phyloP scores from a whole-genome alignment of 2,888 invertebrate genomes.

The Caradrina kadenii region DNA sequence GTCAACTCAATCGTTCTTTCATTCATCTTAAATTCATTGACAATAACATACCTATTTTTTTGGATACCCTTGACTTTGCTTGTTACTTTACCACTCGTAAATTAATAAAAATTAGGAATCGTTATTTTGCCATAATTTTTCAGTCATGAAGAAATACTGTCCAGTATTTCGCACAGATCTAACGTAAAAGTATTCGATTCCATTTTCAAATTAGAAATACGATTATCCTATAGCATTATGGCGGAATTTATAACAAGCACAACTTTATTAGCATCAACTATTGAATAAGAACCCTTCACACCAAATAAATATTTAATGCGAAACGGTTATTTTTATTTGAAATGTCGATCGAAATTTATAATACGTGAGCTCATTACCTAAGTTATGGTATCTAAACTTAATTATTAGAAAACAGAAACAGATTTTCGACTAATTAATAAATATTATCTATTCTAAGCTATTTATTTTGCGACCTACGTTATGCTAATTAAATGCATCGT shows the following conservation, averaged over 20 bases:
- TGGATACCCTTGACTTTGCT: too few species aligned
- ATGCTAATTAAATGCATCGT: slow-evolving; percentile 9
- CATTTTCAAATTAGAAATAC: not conserved
- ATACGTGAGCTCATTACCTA: not conserved
- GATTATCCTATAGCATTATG: too few species aligned
- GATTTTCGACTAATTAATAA: not conserved
- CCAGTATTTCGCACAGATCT: too few species aligned
- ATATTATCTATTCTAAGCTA: not conserved
- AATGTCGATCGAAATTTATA: not conserved
- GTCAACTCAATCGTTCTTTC: too few species aligned
- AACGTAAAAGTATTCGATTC: too few species aligned
- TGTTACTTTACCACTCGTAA: too few species aligned
- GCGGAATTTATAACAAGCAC: too few species aligned
- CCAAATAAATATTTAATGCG: not conserved
- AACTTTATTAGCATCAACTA: not conserved
- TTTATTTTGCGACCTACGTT: not conserved
- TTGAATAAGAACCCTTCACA: not conserved
- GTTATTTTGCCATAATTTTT: too few species aligned
- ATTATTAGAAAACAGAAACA: not conserved
- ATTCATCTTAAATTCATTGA: too few species aligned
- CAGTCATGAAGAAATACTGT: too few species aligned
- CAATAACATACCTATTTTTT: too few species aligned
- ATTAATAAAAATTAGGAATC: too few species aligned
- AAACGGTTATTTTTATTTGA: not conserved
- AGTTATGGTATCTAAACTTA: not conserved